Evolutionary conservation across 1,140 invertebrate species (phyloP).

Genomic region (Caenorhabditis brenneri): DNA sequence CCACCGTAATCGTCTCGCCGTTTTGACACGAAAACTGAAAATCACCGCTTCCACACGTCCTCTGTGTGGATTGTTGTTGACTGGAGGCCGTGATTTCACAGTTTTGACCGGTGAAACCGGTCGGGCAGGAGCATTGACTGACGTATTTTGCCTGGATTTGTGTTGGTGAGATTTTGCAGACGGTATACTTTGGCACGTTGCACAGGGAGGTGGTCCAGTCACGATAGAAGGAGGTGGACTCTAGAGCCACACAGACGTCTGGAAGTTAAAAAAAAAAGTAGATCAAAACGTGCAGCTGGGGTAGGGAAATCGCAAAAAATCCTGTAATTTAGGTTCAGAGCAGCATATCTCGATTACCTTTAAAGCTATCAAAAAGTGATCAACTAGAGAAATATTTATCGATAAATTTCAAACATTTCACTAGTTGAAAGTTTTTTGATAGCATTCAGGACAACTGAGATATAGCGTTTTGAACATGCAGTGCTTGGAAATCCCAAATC

Average conservation of each 20-base stretch:
- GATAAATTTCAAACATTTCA: too few relatives aligned
- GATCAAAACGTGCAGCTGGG: too few relatives aligned
- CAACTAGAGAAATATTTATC: not conserved
- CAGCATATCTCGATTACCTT: not conserved
- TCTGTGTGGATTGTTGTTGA: conserved; percentile 25
- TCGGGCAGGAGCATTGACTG: conserved; percentile 43
- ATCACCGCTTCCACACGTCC: conserved; percentile 1
- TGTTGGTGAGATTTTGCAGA: conserved; percentile 22
- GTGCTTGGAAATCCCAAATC: too few relatives aligned
- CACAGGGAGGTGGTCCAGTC: conserved; percentile 27
- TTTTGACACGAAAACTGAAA: conserved; percentile 45
- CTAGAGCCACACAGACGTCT: conserved; percentile 44
- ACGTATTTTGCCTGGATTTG: conserved; percentile 24
- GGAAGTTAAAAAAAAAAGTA: too few relatives aligned
- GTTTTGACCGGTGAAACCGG: not conserved
- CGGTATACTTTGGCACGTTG: conserved; percentile 35
- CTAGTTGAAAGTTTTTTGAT: too few relatives aligned
- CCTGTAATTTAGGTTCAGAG: too few relatives aligned
- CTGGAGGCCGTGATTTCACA: conserved; percentile 6
- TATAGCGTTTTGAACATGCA: too few relatives aligned
- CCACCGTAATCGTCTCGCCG: conserved; percentile 34
- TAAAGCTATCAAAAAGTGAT: not conserved
- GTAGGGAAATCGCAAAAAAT: too few relatives aligned
- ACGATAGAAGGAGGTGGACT: conserved; percentile 17
- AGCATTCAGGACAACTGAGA: too few relatives aligned